These are phyloP conservation scores for Ptychochromis oligacanthus DNA, from an alignment of 2,113 vertebrate species.

Conservation along the genomic window DNA sequence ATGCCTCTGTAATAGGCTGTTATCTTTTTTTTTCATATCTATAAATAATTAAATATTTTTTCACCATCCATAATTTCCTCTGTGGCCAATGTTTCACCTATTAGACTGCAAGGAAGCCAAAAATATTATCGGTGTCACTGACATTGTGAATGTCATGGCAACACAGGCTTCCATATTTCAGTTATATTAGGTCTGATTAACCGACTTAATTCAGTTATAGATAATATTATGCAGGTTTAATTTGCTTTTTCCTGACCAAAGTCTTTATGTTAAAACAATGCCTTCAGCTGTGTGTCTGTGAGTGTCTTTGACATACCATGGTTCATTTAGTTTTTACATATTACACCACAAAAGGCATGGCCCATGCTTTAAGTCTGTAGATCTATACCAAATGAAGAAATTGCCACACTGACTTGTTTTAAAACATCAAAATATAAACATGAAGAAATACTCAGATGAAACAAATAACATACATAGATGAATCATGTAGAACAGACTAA, in stretches of 20 bases:
- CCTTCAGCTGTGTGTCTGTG: background rate
- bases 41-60: background rate
- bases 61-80: conserved; percentile 3
- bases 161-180: conserved; percentile 25
- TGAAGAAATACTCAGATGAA: background rate
- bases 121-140: conserved; percentile 24
- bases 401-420: background rate
- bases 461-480: background rate
- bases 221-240: conserved; percentile 37
- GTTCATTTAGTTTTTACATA: background rate
- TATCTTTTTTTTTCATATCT: background rate
- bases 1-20: background rate
- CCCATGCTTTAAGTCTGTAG: background rate
- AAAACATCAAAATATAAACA: background rate
- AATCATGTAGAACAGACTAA: background rate
- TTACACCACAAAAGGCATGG: background rate
- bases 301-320: background rate
- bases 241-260: conserved; percentile 13
- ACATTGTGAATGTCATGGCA: conserved; percentile 57
- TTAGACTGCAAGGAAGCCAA: conserved; percentile 14
- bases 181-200: conserved; percentile 31
- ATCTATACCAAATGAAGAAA: background rate
- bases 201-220: conserved; percentile 35
- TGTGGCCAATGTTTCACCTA: conserved; percentile 9
- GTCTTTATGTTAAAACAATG: background rate